These are phyloP conservation scores for Chaitophorus viminalis DNA, from an alignment of 2,888 invertebrate species.

Conservation along the genomic window DNA sequence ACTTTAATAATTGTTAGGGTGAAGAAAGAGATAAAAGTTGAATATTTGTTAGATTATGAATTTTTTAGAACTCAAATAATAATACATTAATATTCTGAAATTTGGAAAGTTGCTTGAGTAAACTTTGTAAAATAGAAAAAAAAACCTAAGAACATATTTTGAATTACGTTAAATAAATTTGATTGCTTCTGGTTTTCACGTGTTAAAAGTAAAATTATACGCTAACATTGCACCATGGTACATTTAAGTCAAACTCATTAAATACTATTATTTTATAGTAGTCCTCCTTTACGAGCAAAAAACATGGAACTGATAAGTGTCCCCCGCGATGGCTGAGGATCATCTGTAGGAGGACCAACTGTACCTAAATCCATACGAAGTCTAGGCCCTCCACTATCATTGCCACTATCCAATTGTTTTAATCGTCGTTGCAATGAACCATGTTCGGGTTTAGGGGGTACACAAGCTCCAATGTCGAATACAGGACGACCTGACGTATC, in stretches of 20 bases:
- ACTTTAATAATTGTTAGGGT: background rate
- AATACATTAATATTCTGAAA: background rate
- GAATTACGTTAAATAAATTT: constrained; percentile 9
- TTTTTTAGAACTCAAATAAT: constrained; percentile 1
- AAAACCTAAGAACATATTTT: background rate
- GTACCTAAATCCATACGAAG: constrained; percentile 71
- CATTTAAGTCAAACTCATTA: background rate
- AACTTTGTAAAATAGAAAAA: background rate
- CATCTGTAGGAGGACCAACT: constrained; percentile 63
- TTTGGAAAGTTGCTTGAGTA: background rate
- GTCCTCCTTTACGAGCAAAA: constrained; percentile 87
- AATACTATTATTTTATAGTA: constrained; percentile 71
- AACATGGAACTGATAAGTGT: constrained; percentile 79
- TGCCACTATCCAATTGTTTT: constrained; percentile 67
- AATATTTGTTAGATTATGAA: background rate
- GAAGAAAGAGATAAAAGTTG: background rate
- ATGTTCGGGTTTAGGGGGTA: constrained; percentile 70
- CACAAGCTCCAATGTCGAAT: constrained; percentile 72
- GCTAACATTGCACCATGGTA: constrained; percentile 43
- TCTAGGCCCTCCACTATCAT: constrained; percentile 70
- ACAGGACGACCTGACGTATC: constrained; percentile 64
- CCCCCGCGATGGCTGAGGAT: constrained; percentile 70
- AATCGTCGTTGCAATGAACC: constrained; percentile 71
- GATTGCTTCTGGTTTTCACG: constrained; percentile 2
- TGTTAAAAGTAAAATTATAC: constrained; percentile 41